A percentile compares a stretch with the other conserved stretches of the same genome.
These are phyloP conservation scores for Vanessa atalanta DNA, from an alignment of 1,140 invertebrate genomes.

Conservation along the genomic window DNA sequence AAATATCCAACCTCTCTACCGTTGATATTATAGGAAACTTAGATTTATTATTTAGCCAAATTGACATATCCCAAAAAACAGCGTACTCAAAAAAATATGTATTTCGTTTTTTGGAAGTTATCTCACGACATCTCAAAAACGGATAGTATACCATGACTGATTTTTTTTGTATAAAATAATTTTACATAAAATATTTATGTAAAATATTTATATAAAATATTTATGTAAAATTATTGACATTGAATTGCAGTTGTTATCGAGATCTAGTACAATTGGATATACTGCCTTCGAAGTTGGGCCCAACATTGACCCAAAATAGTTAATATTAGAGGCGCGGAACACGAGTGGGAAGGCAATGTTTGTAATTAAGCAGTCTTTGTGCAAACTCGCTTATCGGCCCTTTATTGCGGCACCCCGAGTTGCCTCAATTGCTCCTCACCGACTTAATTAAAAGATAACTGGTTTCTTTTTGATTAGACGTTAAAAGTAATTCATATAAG, in stretches of 20 bases:
- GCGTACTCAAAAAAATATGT: too few relatives aligned
- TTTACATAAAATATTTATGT: not conserved
- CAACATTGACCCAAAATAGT: not conserved
- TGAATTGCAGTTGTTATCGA: not conserved
- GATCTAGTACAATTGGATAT: not conserved
- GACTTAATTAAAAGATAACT: slow-evolving; percentile 19
- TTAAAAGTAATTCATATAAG: slow-evolving; percentile 16
- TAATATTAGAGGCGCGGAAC: slow-evolving; percentile 7
- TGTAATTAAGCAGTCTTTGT: slow-evolving; percentile 32
- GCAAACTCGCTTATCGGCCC: slow-evolving; percentile 21
- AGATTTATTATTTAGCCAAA: too few relatives aligned
- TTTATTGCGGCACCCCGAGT: slow-evolving; percentile 23
- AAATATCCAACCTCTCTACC: too few relatives aligned
- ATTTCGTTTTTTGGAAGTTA: too few relatives aligned
- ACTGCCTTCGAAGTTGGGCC: not conserved
- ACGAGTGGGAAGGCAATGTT: slow-evolving; percentile 18
- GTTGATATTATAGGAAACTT: too few relatives aligned
- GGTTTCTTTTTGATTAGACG: slow-evolving; percentile 19
- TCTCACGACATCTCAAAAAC: too few relatives aligned
- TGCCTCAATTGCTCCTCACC: slow-evolving; percentile 14
- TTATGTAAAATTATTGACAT: not conserved
- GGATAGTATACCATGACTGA: too few relatives aligned
- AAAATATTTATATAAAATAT: not conserved
- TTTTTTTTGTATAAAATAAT: too few relatives aligned
- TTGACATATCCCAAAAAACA: too few relatives aligned